Evolutionary conservation across 2,888 invertebrate species (phyloP), one percentile per base, ranked within the genome.

Genomic region (Argyresthia albistria): DNA sequence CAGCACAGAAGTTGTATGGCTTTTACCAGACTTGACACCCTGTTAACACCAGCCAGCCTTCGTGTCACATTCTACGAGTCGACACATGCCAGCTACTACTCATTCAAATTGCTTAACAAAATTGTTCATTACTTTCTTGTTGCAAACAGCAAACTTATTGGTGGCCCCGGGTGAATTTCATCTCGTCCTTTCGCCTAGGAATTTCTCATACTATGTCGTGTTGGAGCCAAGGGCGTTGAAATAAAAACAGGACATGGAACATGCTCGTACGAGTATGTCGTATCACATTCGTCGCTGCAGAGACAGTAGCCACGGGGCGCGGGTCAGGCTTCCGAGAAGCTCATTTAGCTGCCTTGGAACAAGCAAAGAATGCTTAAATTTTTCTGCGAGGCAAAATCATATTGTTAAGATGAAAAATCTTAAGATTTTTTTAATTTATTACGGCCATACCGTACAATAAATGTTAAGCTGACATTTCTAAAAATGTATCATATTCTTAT

Each of bases 281-380:
- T 16, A 42, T 50, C 35, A 50, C 50, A 35, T 35, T 14, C 39
- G 47, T 47, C 47, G 6, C 35, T n/a, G n/a, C 12, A 43, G 50
- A 47, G 50, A 50, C 43, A 50, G 10, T 16, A 50, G 54, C 54
- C 52, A 43, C 52, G 52, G 54, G 54, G 52, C 52, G 52, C 25
- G 6, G 6, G 25, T 52, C 45, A 15, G 39, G 54, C 54, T 54
- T 51, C 54, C 54, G 43, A 47, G 52, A 50, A 50, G 48, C 52
- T 51, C 47, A 51, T 48, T 50, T 46, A 45, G 51, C 47, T 16
- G 50, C 50, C 54, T 54, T 50, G 45, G 42, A 50, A 52, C 52
- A 36, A 50, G n/a, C 11, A 50, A 39, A 42, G 50, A 50, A 25
- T 50, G 12, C 3, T 8, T 16, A 43, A 43, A 1, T 1, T n/a